Percentiles rank a stretch among this genome's conserved stretches.
Evolutionary conservation across 2,113 vertebrate genomes (phyloP).

Genomic region (Arothron firmamentum): DNA sequence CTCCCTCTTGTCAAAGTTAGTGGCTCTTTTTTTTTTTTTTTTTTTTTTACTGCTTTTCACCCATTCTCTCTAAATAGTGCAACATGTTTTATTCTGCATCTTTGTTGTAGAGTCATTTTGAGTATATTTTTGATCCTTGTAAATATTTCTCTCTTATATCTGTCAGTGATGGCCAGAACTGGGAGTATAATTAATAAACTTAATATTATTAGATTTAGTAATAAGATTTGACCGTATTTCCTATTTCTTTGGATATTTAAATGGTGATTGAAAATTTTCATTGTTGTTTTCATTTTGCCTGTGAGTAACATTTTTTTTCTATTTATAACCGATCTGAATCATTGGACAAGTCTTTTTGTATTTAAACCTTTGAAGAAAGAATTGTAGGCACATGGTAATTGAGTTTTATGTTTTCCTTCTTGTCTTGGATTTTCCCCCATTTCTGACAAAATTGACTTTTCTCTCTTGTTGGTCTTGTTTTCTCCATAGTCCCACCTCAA

Average conservation of each 20-base stretch:
- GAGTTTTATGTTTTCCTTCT: too few relatives aligned
- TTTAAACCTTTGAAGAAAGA: too few relatives aligned
- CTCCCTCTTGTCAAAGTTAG: slow-evolving; percentile 38
- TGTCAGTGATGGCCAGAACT: too few relatives aligned
- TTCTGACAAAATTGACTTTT: not conserved
- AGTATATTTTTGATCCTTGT: not conserved
- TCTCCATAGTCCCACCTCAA: slow-evolving; percentile 26
- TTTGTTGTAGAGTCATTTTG: slow-evolving; percentile 8
- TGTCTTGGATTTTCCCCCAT: not conserved
- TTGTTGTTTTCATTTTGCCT: too few relatives aligned
- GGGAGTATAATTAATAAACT: too few relatives aligned
- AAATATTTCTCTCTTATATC: slow-evolving; percentile 7
- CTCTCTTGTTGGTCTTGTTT: not conserved
- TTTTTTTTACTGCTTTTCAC: slow-evolving; percentile 36
- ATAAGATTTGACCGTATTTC: not conserved
- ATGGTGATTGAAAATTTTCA: too few relatives aligned
- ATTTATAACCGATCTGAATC: too few relatives aligned
- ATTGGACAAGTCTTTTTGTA: too few relatives aligned
- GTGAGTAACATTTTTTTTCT: too few relatives aligned
- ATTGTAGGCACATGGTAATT: too few relatives aligned
- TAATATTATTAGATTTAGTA: too few relatives aligned
- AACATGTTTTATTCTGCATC: not conserved
- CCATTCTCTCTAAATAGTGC: slow-evolving; percentile 54
- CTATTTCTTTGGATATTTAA: too few relatives aligned
- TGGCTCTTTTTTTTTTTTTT: slow-evolving; percentile 43